Conservation (phyloP, 2,797 vertebrate species). For the Petrocephalus sullivani region DNA sequence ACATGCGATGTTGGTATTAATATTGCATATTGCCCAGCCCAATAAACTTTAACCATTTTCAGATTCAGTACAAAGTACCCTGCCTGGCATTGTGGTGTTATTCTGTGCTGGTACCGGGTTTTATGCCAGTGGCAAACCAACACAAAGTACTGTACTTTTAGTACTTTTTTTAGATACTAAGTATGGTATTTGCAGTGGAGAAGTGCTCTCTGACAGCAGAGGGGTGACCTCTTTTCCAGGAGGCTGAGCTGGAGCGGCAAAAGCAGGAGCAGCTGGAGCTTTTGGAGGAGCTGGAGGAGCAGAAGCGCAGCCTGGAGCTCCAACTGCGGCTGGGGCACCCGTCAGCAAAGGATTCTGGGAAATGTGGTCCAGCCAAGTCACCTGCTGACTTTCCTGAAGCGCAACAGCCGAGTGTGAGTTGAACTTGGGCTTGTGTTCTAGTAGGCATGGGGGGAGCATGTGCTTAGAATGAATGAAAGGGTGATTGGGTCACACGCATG, state of each 20-base stretch:
- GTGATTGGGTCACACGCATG: background rate
- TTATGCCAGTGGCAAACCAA: background rate
- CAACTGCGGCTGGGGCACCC: conserved; percentile 62
- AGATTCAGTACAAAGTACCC: background rate
- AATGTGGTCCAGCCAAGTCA: conserved; percentile 21
- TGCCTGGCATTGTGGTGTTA: background rate
- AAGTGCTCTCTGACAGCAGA: background rate
- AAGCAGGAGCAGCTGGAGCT: conserved; percentile 75
- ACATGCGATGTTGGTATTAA: background rate
- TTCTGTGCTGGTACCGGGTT: background rate
- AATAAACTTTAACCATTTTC: background rate
- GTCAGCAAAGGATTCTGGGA: conserved; percentile 44
- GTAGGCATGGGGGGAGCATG: background rate
- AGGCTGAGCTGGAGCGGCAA: conserved; percentile 76
- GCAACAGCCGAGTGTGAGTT: background rate
- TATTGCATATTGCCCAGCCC: background rate
- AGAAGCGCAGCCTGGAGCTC: conserved; percentile 66
- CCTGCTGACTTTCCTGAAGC: background rate
- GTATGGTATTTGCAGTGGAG: background rate
- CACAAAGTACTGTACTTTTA: background rate
- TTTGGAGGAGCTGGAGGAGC: conserved; percentile 75
- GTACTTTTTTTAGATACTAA: background rate
- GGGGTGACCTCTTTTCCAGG: background rate
- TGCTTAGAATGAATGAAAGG: background rate
- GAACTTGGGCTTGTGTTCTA: background rate